Evolutionary conservation across 2,888 invertebrate species (phyloP).

Genomic region (Dysmachus trigonus): DNA sequence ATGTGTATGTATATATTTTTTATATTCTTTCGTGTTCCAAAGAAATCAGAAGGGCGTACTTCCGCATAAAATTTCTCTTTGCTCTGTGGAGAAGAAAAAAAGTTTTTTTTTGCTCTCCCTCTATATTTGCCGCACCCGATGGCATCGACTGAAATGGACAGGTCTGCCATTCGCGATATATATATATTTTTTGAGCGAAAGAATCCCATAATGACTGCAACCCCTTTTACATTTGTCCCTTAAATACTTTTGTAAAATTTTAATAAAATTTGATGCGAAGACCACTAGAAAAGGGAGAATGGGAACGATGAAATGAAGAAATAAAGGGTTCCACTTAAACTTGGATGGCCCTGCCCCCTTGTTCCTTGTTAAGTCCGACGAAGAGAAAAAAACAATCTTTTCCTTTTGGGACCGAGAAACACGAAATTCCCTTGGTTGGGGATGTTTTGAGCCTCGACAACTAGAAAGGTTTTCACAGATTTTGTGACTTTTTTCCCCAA

Average conservation of each 20-base stretch:
- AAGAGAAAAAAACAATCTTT: background rate
- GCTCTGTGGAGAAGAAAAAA: background rate
- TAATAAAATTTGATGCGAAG: background rate
- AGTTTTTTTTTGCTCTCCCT: background rate
- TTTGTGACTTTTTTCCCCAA: background rate
- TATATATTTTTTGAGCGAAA: background rate
- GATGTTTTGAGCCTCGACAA: background rate
- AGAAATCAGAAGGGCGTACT: conserved; percentile 2
- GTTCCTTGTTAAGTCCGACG: background rate
- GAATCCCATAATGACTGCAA: background rate
- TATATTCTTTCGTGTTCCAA: background rate
- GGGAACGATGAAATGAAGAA: background rate
- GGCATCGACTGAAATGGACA: background rate
- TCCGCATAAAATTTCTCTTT: background rate
- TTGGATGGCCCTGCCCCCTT: background rate
- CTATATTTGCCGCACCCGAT: background rate
- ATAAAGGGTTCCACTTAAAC: background rate
- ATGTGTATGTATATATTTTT: background rate
- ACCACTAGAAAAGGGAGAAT: background rate
- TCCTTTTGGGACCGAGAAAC: background rate
- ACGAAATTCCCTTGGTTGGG: background rate
- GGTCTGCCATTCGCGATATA: background rate
- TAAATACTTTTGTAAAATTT: conserved; percentile 16
- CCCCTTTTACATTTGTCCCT: background rate
- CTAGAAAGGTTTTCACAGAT: background rate